Evolutionary conservation across 2,797 vertebrate species (phyloP), one percentile per base, ranked within the genome.

Genomic region (Anguilla obscura): DNA sequence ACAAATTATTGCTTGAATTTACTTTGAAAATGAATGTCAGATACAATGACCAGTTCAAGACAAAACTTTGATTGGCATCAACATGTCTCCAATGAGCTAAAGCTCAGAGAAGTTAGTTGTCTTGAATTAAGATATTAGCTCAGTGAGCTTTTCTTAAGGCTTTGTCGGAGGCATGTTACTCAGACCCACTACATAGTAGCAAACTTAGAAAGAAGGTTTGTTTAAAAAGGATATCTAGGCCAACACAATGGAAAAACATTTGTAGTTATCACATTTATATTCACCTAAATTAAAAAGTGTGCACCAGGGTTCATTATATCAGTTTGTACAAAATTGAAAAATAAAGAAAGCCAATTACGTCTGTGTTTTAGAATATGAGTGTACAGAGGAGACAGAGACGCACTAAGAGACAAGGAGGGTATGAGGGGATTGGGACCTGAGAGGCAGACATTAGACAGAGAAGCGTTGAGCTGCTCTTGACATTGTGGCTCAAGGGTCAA

Each of bases 401-500:
- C 48, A 58, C 54, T 58, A 30, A 60, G 24, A 27, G 50, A 54
- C 83, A 40, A 85, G 56, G 84, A 16, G 84, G 6, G 60, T 63
- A 79, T 71, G 56, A 12, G 16, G 18, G 12, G n/a, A 63, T 33
- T 27, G 36, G 58, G n/a, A 36, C 56, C 40, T 50, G 27, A 71
- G 63, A 40, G 60, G 63, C 69, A 74, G 83, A 74, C 33, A 36
- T 4, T n/a, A 56, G 50, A 56, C 83, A 12, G 83, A 54, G 80
- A 71, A 18, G 74, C 10, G 52, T 24, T 87, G 84, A 88, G 84
- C 69, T 27, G 33, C 21, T 69, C 85, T 24, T 85, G 84, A 88
- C 87, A 88, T 27, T 74, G n/a, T 79, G 87, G 87, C 48, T n/a
- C 69, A 85, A n/a, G 87, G 87, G 83, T 85, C 85, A 85, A 88